These are phyloP conservation scores for Leucosticte australis DNA, from an alignment of 2,113 vertebrate genomes.

Conservation along the genomic window DNA sequence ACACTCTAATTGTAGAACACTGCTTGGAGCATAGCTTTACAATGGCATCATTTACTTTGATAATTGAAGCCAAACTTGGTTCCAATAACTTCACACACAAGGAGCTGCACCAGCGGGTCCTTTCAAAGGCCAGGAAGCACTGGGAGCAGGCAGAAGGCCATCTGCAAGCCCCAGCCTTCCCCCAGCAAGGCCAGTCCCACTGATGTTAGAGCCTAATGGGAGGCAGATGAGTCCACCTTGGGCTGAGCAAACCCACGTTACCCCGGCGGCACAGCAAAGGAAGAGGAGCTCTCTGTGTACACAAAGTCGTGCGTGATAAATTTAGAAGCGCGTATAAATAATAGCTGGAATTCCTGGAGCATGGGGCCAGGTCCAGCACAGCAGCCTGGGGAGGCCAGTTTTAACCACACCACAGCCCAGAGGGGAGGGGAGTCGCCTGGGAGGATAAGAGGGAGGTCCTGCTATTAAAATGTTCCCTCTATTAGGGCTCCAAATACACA, in stretches of 20 bases:
- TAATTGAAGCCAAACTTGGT: constrained; percentile 78
- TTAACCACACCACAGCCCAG: constrained; percentile 3
- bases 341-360: constrained; percentile 49
- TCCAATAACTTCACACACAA: constrained; percentile 77
- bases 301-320: not conserved
- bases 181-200: constrained; percentile 71
- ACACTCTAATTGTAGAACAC: constrained; percentile 27
- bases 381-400: not conserved
- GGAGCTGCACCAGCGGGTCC: constrained; percentile 70
- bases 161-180: constrained; percentile 74
- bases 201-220: constrained; percentile 52
- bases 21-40: constrained; percentile 61
- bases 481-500: not conserved
- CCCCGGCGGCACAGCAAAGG: not conserved
- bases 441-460: not conserved
- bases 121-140: constrained; percentile 82
- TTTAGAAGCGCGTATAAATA: constrained; percentile 42
- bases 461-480: not conserved
- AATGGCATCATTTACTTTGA: constrained; percentile 79
- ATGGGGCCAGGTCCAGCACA: constrained; percentile 22
- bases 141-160: constrained; percentile 75
- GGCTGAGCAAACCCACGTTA: not conserved
- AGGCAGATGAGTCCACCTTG: constrained; percentile 55
- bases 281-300: not conserved
- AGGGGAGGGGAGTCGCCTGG: not conserved